Base-by-base conservation (phyloP, 2,113 vertebrate genomes). In the Lucifuga dentata region DNA sequence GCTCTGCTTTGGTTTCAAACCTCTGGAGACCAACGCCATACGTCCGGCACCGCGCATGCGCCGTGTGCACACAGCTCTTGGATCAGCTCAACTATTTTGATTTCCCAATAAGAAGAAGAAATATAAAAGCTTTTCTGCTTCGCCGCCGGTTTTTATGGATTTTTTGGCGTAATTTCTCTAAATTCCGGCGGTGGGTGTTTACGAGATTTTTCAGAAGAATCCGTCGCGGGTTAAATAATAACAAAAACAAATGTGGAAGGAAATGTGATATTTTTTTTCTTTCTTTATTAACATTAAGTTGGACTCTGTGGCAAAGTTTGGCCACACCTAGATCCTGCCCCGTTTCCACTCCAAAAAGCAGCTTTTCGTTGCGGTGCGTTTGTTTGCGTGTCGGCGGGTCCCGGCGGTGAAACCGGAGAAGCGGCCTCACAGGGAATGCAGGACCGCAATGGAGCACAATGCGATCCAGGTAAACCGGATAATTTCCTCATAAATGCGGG, bases 401-500 rank as follows among this genome's bases (percentile, higher is more conserved):
- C 92, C 93, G 92, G 91, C 89, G 90, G 92, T 91, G 93, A 88
- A 93, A 93, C 86, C 88, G 89, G 93, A 93, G 90, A 92, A 91
- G 88, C 88, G 88, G 86, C 86, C 86, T 68, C 60, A 90, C 84
- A 91, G 93, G 93, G 93, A 93, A 94, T 94, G 93, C 87, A 81
- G 90, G 89, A 87, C 89, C 83, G 93, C 92, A 89, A 94, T 94
- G 93, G 93, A 94, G 91, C 92, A 92, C 89, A 94, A 92, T 91
- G 90, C 89, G 72, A 92, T 93, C 84, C 93, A 94, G 93, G 93
- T 94, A 93, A 93, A 84, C 72, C 68, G 68, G 61, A 81, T 84
- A 60, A 84, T 82, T 85, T 76, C 68, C 35, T 53, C 60, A 76
- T 73, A 76, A 84, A 73, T 69, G 58, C 26, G 44, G 38, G 8